A percentile compares a stretch with the other conserved stretches of the same genome.
Evolutionary conservation across 2,797 vertebrate genomes (phyloP).

Genomic region (Malurus leucopterus): DNA sequence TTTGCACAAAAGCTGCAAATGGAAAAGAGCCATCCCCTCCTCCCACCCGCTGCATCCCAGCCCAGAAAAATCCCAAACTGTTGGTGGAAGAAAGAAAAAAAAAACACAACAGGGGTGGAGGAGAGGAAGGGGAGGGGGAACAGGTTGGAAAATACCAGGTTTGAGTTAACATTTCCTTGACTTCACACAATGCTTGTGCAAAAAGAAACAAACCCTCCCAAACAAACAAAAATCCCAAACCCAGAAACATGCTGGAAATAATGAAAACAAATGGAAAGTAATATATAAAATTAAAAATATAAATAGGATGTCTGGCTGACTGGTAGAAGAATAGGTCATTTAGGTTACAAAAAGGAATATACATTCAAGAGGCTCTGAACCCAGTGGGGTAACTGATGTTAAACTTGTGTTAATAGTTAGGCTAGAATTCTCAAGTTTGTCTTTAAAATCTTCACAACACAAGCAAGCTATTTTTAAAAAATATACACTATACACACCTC

Average conservation of each 20-base stretch:
- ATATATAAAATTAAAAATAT: slow-evolving; percentile 74
- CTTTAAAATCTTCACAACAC: slow-evolving; percentile 81
- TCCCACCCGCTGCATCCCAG: slow-evolving; percentile 50
- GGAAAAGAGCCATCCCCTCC: slow-evolving; percentile 56
- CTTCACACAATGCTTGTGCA: slow-evolving; percentile 71
- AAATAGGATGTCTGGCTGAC: slow-evolving; percentile 73
- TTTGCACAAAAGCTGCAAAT: slow-evolving; percentile 73
- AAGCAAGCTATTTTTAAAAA: slow-evolving; percentile 79
- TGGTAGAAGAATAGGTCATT: slow-evolving; percentile 73
- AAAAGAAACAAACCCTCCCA: slow-evolving; percentile 4
- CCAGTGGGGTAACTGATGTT: slow-evolving; percentile 76
- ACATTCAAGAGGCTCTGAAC: slow-evolving; percentile 80
- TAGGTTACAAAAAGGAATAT: slow-evolving; percentile 75
- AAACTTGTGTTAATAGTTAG: slow-evolving; percentile 78
- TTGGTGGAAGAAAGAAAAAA: slow-evolving; percentile 16
- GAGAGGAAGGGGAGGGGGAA: not conserved
- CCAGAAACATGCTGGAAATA: slow-evolving; percentile 68
- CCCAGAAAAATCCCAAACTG: slow-evolving; percentile 58
- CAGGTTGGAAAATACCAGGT: slow-evolving; percentile 30
- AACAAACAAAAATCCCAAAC: not conserved
- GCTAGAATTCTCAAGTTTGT: slow-evolving; percentile 78
- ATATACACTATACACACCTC: slow-evolving; percentile 83
- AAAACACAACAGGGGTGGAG: not conserved
- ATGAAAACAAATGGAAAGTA: slow-evolving; percentile 68
- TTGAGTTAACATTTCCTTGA: slow-evolving; percentile 52